phyloP scores from a whole-genome alignment of 2,113 vertebrate genomes.

The Gadus macrocephalus region DNA sequence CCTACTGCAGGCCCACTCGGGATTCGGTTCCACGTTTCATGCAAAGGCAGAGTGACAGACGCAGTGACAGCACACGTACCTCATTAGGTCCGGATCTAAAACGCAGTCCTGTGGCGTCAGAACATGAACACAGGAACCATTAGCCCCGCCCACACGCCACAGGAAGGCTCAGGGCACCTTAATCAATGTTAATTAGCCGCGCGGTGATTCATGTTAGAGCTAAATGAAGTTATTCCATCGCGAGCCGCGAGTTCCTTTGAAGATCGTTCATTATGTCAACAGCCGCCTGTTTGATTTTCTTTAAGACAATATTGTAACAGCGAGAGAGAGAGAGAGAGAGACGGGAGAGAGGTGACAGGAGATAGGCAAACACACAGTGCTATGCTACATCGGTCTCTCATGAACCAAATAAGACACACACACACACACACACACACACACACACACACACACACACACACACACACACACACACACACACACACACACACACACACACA shows the following conservation, averaged over 20 bases:
- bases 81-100: constrained; percentile 65
- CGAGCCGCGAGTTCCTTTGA: constrained; percentile 84
- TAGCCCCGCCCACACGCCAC: constrained; percentile 25
- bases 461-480: neutral
- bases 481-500: constrained; percentile 3
- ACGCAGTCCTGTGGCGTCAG: constrained; percentile 52
- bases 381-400: neutral
- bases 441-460: neutral
- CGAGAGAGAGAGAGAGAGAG: constrained; percentile 38
- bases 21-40: constrained; percentile 47
- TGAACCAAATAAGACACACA: neutral
- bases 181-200: constrained; percentile 84
- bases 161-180: constrained; percentile 66
- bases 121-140: constrained; percentile 47
- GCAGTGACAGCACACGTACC: constrained; percentile 71
- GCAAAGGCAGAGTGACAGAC: constrained; percentile 54
- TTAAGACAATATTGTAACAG: constrained; percentile 57
- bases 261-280: constrained; percentile 86
- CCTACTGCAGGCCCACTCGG: constrained; percentile 40
- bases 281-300: constrained; percentile 81
- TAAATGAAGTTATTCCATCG: constrained; percentile 84
- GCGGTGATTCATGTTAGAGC: constrained; percentile 86
- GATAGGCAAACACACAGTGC: neutral
- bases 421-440: neutral
- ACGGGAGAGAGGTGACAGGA: neutral